Conservation (phyloP, 2,113 vertebrate species). For the Raja brachyura region DNA sequence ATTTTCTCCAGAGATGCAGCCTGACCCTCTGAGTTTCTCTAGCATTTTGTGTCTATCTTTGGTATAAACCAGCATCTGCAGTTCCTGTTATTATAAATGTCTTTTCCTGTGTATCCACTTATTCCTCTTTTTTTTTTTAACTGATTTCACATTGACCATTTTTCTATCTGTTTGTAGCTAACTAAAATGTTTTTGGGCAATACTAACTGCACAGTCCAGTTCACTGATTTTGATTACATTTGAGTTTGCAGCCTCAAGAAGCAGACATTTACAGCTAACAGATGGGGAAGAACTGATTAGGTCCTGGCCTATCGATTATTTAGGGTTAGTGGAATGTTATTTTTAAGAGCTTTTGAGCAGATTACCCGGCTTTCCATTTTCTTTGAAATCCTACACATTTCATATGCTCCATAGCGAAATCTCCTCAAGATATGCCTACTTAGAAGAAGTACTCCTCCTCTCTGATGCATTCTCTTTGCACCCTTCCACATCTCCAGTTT, state of each 20-base stretch:
- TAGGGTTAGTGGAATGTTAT: neutral
- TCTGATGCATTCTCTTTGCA: too few species aligned
- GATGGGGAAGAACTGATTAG: neutral
- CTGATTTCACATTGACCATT: neutral
- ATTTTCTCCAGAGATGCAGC: too few species aligned
- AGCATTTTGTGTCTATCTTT: too few species aligned
- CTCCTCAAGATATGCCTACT: too few species aligned
- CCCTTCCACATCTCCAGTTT: too few species aligned
- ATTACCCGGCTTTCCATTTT: neutral
- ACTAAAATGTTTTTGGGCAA: neutral
- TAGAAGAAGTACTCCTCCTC: too few species aligned
- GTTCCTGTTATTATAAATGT: neutral
- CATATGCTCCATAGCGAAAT: too few species aligned
- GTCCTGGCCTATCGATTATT: neutral
- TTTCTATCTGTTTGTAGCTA: neutral
- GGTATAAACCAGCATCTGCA: too few species aligned
- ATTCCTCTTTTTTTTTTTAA: slow-evolving; percentile 9
- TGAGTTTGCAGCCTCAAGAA: neutral
- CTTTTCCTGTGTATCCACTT: slow-evolving; percentile 8
- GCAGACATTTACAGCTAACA: neutral
- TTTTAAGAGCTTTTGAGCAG: neutral
- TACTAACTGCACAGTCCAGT: too few species aligned
- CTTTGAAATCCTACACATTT: too few species aligned
- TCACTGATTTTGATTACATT: neutral
- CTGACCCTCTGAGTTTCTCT: too few species aligned